Evolutionary conservation across 2,888 invertebrate species (phyloP).

Genomic region (Schizotus pectinicornis): DNA sequence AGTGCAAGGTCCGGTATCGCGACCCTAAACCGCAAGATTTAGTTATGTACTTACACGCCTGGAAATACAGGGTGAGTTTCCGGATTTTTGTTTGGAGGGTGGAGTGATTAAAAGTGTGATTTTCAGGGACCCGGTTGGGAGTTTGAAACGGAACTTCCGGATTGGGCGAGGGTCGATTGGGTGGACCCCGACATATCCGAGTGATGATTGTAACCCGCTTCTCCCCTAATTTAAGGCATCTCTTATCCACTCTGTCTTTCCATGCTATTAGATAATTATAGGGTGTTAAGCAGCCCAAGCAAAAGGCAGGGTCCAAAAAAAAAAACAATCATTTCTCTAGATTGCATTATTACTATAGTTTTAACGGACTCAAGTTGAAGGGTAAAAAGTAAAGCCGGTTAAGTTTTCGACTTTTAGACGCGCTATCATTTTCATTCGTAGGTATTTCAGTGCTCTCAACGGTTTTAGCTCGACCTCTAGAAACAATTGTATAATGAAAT

Average conservation of each 20-base stretch:
- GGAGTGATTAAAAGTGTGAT: constrained; percentile 3
- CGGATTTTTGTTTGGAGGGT: not conserved
- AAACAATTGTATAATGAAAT: constrained; percentile 35
- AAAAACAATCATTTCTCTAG: constrained; percentile 48
- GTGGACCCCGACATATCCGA: constrained; percentile 67
- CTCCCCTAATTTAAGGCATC: constrained; percentile 46
- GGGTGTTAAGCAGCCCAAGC: constrained; percentile 34
- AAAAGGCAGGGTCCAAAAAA: constrained; percentile 54
- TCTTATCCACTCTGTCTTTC: constrained; percentile 56
- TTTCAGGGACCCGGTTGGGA: constrained; percentile 92
- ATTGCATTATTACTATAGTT: constrained; percentile 18
- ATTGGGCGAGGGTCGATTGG: constrained; percentile 92
- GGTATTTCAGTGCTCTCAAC: constrained; percentile 43
- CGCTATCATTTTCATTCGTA: constrained; percentile 12
- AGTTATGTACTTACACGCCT: constrained; percentile 95
- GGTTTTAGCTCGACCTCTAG: constrained; percentile 16
- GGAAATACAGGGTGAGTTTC: constrained; percentile 81
- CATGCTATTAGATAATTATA: constrained; percentile 43
- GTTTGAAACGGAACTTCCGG: constrained; percentile 89
- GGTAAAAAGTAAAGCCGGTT: constrained; percentile 15
- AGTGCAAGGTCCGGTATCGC: constrained; percentile 89
- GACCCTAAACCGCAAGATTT: constrained; percentile 92
- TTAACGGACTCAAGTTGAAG: constrained; percentile 11
- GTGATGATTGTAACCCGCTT: constrained; percentile 45
- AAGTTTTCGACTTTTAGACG: constrained; percentile 15